These are phyloP conservation scores for Nemoura dubitans DNA, from an alignment of 2,888 invertebrate species.

Conservation along the genomic window DNA sequence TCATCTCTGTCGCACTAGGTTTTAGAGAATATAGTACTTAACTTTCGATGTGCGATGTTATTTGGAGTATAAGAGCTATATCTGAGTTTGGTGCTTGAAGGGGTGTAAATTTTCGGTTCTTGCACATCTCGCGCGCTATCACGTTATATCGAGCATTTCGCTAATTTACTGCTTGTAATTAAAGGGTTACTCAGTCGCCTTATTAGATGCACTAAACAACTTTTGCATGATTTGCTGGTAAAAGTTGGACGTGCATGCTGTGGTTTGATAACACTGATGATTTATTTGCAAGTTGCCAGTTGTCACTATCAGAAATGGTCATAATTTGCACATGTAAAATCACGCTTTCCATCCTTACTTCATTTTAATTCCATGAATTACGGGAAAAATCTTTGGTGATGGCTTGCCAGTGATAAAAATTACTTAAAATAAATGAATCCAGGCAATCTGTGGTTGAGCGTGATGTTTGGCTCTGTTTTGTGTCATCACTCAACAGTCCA, in stretches of 20 bases:
- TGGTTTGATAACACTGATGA: not conserved
- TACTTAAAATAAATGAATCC: too few species aligned
- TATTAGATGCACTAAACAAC: slow-evolving; percentile 8
- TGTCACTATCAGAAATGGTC: not conserved
- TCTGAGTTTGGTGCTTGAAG: slow-evolving; percentile 51
- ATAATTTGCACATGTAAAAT: too few species aligned
- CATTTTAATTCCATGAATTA: too few species aligned
- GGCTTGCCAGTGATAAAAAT: too few species aligned
- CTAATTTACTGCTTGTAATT: slow-evolving; percentile 53
- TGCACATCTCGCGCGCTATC: slow-evolving; percentile 47
- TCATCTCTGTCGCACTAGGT: slow-evolving; percentile 38
- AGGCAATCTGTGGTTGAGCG: too few species aligned
- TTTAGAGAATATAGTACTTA: slow-evolving; percentile 21
- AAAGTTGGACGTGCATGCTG: not conserved
- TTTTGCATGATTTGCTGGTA: not conserved
- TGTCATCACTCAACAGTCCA: too few species aligned
- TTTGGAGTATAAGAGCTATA: slow-evolving; percentile 49
- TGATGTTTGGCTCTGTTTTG: too few species aligned
- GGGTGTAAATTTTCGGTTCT: slow-evolving; percentile 52
- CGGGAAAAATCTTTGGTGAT: too few species aligned
- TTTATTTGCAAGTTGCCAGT: not conserved
- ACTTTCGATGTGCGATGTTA: slow-evolving; percentile 46
- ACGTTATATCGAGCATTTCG: slow-evolving; percentile 52
- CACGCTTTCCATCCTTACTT: too few species aligned
- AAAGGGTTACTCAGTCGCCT: slow-evolving; percentile 50